Evolutionary conservation across 2,888 invertebrate species (phyloP), one percentile per base, ranked within the genome.

Genomic region (Microplitis manilae): DNA sequence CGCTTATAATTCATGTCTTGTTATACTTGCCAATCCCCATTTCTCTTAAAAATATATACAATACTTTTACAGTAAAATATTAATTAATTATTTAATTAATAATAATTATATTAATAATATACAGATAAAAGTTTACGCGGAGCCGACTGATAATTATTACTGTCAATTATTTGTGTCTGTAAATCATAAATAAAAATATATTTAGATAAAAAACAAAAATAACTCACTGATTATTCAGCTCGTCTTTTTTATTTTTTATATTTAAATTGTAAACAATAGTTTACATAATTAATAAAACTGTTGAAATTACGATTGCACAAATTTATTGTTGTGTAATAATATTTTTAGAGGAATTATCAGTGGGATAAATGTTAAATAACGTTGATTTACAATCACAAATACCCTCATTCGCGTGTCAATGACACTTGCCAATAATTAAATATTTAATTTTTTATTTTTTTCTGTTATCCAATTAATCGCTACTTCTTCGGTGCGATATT

Each of bases 41-140:
- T 68, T 65, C 75, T 30, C 39, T 71, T 79, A 59, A 30, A 85
- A 85, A 85, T 86, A 84, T 87, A 87, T 87, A 81, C 87, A 87
- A 86, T 87, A 84, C 86, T 84, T 82, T 81, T 84, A 80, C 82
- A 83, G 81, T 83, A 81, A 82, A 82, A 83, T 82, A 82, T 83
- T 84, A 81, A 83, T 50, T 50, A 50, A 50, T 9, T 50, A 50
- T 9, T 50, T 50, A 50, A 50, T 50, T 50, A 13, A 50, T 50
- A 50, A 50, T 50, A 50, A 13, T 50, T 50, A 50, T 9, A 50
- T 50, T 50, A 9, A 84, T 83, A 87, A 87, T 87, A 85, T 86
- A 87, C 86, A 87, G 81, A 81, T 77, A 80, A 76, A 77, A 77
- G 76, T 71, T 68, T 77, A 9, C 76, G 79, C 78, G 75, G 79